Evolutionary conservation across 92 coral and sea anemone species (phyloP), one percentile per base, ranked within the genome.

Genomic region (Porites divaricata): DNA sequence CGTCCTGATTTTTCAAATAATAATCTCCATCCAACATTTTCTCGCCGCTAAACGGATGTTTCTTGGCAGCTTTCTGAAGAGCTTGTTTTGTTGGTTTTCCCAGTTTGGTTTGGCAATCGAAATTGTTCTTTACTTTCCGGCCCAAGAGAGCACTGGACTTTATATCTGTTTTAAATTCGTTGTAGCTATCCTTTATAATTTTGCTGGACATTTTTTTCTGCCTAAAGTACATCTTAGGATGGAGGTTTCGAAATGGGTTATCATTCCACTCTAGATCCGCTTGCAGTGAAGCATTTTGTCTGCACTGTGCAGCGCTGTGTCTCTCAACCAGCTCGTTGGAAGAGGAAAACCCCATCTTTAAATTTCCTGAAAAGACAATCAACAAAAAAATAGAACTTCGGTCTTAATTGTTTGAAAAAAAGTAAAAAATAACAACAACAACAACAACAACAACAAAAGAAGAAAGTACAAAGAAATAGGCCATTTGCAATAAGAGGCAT

Each of bases 201-300:
- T 26, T 80, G 20, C 24, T 80, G 54, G 76, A 70, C 63, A 57
- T 13, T 12, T 57, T 54, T 70, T 25, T 69, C 57, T 80, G 76
- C 20, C 85, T 57, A 56, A 26, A 48, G 25, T 80, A 80, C 21
- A 80, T 57, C 41, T 80, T 80, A 19, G 85, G 76, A 25, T 80
- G 85, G 6, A 80, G 56, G 41, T 80, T 80, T 19, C 15, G 75
- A 15, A 80, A 80, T 13, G 85, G 85, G 58, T 80, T 80, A 28
- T 80, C 57, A 67, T 56, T 56, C 56, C 74, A 20, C 11, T 80
- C 75, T 67, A 69, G 15, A 26, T 58, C 67, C 35, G 85, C 24
- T 22, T 26, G 51, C 14, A 24, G 1, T 78, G 72, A 51, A 35
- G 45, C 1, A 22, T 69, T 16, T 11, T 58, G 20, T 17, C 20